These are phyloP conservation scores for Drosophila serrata DNA, from an alignment of 1,140 invertebrate genomes.

Conservation along the genomic window DNA sequence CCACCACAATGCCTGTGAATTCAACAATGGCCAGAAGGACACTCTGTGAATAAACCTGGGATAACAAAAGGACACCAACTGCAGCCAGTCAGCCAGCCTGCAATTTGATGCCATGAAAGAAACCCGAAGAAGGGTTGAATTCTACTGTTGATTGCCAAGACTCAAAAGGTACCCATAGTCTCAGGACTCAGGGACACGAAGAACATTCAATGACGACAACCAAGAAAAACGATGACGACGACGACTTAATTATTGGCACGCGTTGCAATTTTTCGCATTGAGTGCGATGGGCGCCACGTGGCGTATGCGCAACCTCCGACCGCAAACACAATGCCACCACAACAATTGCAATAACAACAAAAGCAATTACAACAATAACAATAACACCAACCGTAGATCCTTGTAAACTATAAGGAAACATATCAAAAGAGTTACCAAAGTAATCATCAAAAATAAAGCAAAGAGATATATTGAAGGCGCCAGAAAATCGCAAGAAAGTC, in stretches of 20 bases:
- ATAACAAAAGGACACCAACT: constrained; percentile 78
- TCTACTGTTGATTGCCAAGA: constrained; percentile 11
- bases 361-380: constrained; percentile 19
- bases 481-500: constrained; percentile 41
- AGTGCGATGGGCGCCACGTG: constrained; percentile 69
- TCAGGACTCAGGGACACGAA: background rate
- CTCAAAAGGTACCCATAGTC: background rate
- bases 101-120: constrained; percentile 71
- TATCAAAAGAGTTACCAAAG: constrained; percentile 18
- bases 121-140: constrained; percentile 25
- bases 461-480: constrained; percentile 37
- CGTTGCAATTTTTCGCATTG: constrained; percentile 79
- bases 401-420: constrained; percentile 63
- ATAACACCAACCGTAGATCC: background rate
- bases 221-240: constrained; percentile 32
- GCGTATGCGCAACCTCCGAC: constrained; percentile 72
- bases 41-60: constrained; percentile 70
- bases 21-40: constrained; percentile 73
- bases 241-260: constrained; percentile 81
- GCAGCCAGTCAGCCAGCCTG: constrained; percentile 49
- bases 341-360: constrained; percentile 36
- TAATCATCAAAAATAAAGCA: constrained; percentile 18
- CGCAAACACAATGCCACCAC: constrained; percentile 50
- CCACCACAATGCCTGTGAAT: constrained; percentile 68
- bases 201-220: constrained; percentile 8